phyloP scores from a whole-genome alignment of 2,888 invertebrate genomes.

The Atrina japonica region DNA sequence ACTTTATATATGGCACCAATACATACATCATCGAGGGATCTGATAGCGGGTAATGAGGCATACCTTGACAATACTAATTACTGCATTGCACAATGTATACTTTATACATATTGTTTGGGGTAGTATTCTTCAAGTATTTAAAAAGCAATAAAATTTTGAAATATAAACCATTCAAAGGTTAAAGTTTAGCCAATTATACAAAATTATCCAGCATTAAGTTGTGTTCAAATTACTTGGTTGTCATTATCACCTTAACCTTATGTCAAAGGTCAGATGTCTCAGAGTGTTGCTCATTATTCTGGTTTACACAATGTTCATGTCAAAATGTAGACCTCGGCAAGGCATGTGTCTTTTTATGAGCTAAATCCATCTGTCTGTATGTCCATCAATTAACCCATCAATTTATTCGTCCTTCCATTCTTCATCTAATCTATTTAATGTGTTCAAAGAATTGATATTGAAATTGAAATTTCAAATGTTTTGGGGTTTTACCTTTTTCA shows the following conservation, averaged over 20 bases:
- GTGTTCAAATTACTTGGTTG: not conserved
- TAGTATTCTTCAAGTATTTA: slow-evolving; percentile 13
- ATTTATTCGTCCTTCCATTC: no score
- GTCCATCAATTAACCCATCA: no score
- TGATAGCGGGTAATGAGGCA: slow-evolving; percentile 36
- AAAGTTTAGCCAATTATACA: slow-evolving; percentile 8
- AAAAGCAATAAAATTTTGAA: slow-evolving; percentile 16
- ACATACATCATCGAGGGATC: slow-evolving; percentile 23
- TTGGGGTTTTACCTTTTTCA: no score
- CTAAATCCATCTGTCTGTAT: no score
- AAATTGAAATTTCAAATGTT: no score
- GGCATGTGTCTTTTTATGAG: no score
- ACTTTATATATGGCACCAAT: slow-evolving; percentile 24
- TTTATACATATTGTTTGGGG: slow-evolving; percentile 29
- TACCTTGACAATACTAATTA: slow-evolving; percentile 26
- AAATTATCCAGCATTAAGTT: slow-evolving; percentile 19
- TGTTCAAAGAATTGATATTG: no score
- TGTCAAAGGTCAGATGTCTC: not conserved
- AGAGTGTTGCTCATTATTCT: no score
- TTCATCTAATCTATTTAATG: no score
- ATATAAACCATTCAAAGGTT: not conserved
- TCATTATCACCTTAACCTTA: slow-evolving; percentile 5
- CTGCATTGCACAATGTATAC: slow-evolving; percentile 20
- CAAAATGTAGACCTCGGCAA: no score
- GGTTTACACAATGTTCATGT: no score